phyloP scores from a whole-genome alignment of 2,113 vertebrate genomes.

The Lampris incognitus region DNA sequence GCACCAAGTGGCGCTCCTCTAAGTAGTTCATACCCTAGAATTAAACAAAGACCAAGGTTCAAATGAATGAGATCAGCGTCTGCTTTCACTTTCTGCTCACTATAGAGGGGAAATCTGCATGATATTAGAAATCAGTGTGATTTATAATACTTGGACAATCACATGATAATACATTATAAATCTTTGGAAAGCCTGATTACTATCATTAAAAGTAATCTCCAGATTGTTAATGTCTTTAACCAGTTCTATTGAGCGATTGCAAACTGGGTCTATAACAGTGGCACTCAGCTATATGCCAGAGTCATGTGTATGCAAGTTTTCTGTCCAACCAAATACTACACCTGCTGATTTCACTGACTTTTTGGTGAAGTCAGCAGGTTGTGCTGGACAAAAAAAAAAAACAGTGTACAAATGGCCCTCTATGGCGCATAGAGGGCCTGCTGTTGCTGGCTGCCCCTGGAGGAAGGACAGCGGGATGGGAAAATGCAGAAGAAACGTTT shows the following conservation, averaged over 20 bases:
- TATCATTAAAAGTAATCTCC: neutral
- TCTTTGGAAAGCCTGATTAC: neutral
- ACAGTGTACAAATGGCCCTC: too few relatives aligned
- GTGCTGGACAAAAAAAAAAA: too few relatives aligned
- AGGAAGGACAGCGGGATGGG: too few relatives aligned
- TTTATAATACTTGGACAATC: neutral
- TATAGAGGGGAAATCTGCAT: neutral
- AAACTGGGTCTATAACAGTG: neutral
- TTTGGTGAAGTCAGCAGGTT: too few relatives aligned
- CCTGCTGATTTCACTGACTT: too few relatives aligned
- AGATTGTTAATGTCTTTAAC: neutral
- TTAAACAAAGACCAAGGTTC: constrained; percentile 32
- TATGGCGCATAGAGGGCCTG: too few relatives aligned
- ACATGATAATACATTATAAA: constrained; percentile 20
- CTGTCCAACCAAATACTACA: too few relatives aligned
- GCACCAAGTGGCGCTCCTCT: constrained; percentile 95
- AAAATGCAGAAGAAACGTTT: too few relatives aligned
- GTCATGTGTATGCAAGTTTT: too few relatives aligned
- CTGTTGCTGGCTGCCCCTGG: too few relatives aligned
- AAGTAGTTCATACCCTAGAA: constrained; percentile 96
- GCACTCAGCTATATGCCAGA: too few relatives aligned
- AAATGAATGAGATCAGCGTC: neutral
- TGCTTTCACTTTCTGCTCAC: neutral
- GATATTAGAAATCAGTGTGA: neutral
- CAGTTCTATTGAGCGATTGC: neutral